phyloP scores from a whole-genome alignment of 2,797 vertebrate species.

The Varecia variegata region DNA sequence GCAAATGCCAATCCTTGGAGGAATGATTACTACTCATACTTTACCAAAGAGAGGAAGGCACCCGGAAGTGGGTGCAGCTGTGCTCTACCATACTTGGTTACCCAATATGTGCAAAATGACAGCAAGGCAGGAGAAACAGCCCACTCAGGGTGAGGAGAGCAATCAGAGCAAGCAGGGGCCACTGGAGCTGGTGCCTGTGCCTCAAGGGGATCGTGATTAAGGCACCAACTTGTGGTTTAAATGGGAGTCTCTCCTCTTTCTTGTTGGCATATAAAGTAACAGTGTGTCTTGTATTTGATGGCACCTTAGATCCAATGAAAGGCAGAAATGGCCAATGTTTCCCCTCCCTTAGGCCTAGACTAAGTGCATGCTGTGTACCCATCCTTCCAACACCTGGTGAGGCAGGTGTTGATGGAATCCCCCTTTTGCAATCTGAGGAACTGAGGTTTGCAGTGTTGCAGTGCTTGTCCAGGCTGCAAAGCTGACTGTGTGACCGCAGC shows the following conservation, averaged over 20 bases:
- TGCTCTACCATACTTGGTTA: background rate
- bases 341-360: background rate
- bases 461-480: background rate
- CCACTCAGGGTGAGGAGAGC: background rate
- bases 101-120: background rate
- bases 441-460: background rate
- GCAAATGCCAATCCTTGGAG: background rate
- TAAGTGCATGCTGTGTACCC: no score
- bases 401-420: no score
- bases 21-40: background rate
- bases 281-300: background rate
- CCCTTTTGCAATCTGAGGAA: background rate
- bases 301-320: background rate
- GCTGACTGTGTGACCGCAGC: background rate
- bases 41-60: background rate
- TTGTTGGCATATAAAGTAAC: background rate
- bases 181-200: rapidly evolving
- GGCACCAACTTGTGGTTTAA: rapidly evolving
- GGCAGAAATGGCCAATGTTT: background rate
- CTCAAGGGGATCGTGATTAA: rapidly evolving
- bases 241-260: background rate
- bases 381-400: background rate
- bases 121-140: background rate
- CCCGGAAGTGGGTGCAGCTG: background rate
- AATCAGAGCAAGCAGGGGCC: rapidly evolving